A percentile compares a stretch with the other conserved stretches of the same genome.
Conservation (phyloP, 2,113 vertebrate genomes). For the Crotalus horridus region DNA sequence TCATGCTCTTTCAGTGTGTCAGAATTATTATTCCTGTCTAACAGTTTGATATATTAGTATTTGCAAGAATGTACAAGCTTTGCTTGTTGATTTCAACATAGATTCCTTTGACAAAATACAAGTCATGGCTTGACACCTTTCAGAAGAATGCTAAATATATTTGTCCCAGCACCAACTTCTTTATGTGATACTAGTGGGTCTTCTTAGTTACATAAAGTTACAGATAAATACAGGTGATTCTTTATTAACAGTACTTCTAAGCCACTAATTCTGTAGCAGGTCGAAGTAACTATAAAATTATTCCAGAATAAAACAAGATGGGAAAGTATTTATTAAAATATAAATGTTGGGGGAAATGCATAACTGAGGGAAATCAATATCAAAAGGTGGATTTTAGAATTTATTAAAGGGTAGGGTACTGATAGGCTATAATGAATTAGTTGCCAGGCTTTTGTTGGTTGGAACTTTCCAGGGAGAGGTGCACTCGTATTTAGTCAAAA, state of each 20-base stretch:
- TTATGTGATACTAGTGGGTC: neutral
- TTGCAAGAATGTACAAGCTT: neutral
- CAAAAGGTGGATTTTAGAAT: neutral
- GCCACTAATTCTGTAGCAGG: neutral
- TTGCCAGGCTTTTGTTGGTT: neutral
- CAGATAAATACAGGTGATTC: neutral
- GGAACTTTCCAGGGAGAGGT: neutral
- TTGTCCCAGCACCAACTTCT: neutral
- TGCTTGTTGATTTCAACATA: neutral
- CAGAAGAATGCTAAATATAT: neutral
- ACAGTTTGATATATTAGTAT: neutral
- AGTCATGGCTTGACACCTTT: neutral
- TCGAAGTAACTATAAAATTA: neutral
- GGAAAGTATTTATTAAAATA: neutral
- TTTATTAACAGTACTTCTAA: neutral
- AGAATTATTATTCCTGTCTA: neutral
- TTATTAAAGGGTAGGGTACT: neutral
- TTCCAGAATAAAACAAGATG: neutral
- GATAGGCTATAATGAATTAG: neutral
- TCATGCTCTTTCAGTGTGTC: neutral
- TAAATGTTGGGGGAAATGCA: neutral
- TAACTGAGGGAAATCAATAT: neutral
- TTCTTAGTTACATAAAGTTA: neutral
- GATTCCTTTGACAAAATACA: neutral
- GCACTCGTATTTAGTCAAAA: too few species aligned